phyloP scores from a whole-genome alignment of 2,888 invertebrate species.

The Rotaria sp. region DNA sequence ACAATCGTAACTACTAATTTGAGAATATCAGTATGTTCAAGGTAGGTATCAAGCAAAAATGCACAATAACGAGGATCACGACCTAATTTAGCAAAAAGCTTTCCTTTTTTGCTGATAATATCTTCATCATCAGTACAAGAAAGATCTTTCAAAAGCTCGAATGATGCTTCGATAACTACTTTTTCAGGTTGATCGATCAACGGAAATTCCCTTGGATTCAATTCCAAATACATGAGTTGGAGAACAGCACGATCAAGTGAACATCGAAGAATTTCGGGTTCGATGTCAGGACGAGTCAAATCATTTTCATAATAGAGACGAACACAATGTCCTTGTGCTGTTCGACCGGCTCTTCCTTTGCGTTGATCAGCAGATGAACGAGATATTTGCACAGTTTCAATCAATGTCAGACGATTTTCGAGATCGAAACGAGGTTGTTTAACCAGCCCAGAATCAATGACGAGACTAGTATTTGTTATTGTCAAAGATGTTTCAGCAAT shows the following conservation, averaged over 20 bases:
- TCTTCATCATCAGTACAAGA: not conserved
- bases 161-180: not conserved
- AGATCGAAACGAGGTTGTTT: not conserved
- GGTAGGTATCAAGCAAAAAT: not conserved
- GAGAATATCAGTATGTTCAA: not conserved
- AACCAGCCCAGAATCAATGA: not conserved
- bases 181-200: not conserved
- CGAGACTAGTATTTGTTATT: not conserved
- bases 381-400: not conserved
- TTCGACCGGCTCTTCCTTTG: not conserved
- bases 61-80: constrained; percentile 29
- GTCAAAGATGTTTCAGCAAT: not conserved
- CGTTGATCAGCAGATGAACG: not conserved
- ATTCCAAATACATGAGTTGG: not conserved
- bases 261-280: not conserved
- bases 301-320: not conserved
- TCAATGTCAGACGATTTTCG: not conserved
- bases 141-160: not conserved
- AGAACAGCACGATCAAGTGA: not conserved
- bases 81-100: not conserved
- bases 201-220: not conserved
- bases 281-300: not conserved
- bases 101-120: not conserved
- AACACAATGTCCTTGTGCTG: not conserved
- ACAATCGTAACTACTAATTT: not conserved